A percentile compares a stretch with the other conserved stretches of the same genome.
phyloP scores from a whole-genome alignment of 2,888 invertebrate species.

The Acanthosepion esculentum region DNA sequence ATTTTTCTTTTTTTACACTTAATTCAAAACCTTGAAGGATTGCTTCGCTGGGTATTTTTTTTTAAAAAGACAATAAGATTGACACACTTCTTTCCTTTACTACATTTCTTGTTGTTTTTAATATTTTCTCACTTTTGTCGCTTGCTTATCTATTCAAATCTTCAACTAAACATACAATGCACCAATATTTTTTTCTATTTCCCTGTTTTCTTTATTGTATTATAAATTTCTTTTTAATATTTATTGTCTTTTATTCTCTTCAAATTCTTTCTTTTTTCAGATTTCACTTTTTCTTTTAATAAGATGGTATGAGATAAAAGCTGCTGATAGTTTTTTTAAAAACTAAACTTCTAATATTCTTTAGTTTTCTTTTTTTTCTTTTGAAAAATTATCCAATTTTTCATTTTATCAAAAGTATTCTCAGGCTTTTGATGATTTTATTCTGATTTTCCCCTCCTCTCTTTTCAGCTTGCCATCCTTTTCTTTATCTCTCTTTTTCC shows the following conservation, averaged over 20 bases:
- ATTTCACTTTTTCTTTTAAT: background rate
- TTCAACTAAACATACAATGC: background rate
- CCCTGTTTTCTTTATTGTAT: too few relatives aligned
- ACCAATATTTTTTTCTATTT: background rate
- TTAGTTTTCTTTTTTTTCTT: background rate
- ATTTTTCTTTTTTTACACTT: background rate
- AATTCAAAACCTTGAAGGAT: background rate
- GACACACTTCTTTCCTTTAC: background rate
- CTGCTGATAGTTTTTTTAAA: background rate
- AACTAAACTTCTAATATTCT: background rate
- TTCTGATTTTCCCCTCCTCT: background rate
- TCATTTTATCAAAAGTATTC: background rate
- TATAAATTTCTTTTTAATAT: background rate
- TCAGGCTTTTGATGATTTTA: background rate
- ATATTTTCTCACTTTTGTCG: background rate
- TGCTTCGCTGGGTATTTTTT: background rate
- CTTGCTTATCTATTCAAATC: background rate
- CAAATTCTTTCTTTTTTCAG: background rate
- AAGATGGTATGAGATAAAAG: background rate
- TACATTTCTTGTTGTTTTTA: background rate
- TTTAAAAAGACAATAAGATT: background rate
- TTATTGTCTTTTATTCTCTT: background rate
- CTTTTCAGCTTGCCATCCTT: background rate
- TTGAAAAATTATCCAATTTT: background rate
- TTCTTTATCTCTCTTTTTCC: background rate